Evolutionary conservation across 1,140 invertebrate genomes (phyloP).

Genomic region (Laodelphax striatellus): DNA sequence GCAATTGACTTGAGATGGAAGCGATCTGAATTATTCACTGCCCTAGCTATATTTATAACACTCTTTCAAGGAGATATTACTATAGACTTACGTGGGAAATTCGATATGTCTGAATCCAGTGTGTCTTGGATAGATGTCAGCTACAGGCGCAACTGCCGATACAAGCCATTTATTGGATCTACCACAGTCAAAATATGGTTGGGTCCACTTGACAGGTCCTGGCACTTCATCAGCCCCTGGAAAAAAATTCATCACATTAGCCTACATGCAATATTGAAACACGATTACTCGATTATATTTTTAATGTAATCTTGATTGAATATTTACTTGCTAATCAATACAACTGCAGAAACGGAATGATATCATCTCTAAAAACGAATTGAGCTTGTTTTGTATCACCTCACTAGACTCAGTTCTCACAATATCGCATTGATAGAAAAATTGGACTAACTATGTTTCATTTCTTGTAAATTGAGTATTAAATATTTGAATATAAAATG

Average conservation of each 20-base stretch:
- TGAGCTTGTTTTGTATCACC: no score
- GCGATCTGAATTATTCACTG: no score
- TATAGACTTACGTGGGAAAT: slow-evolving; percentile 72
- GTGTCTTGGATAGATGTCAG: slow-evolving; percentile 90
- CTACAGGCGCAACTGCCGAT: slow-evolving; percentile 83
- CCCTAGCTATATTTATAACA: no score
- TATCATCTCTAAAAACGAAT: no score
- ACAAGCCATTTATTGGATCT: slow-evolving; percentile 93
- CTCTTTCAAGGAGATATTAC: no score
- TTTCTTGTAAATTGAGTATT: no score
- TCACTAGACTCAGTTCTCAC: no score
- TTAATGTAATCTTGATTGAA: slow-evolving; percentile 7
- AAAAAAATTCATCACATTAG: slow-evolving; percentile 18
- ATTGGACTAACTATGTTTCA: no score
- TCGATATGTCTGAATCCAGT: slow-evolving; percentile 90
- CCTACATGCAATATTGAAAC: no score
- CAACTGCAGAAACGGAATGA: no score
- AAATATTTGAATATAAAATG: not conserved
- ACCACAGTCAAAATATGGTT: slow-evolving; percentile 94
- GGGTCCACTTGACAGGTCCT: slow-evolving; percentile 85
- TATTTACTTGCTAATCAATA: slow-evolving; percentile 7
- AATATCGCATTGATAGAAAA: not conserved
- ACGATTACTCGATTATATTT: not conserved
- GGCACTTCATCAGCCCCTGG: slow-evolving; percentile 72
- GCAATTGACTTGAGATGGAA: no score